Conservation (phyloP, 2,888 invertebrate species). For the Tuta absoluta region DNA sequence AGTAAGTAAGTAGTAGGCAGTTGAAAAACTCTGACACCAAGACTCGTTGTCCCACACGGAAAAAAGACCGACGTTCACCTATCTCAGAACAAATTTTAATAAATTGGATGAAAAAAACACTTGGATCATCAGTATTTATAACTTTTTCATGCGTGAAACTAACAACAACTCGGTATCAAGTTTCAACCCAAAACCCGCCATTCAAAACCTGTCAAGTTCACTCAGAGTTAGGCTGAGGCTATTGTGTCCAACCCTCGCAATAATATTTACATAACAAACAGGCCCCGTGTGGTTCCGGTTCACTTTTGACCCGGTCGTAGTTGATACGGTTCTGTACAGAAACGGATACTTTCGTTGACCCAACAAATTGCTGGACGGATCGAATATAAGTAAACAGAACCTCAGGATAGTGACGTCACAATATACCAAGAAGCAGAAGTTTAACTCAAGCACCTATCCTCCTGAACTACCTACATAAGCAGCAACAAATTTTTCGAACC, state of each 20-base stretch:
- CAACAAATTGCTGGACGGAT: constrained; percentile 1
- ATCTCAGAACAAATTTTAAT: too few relatives aligned
- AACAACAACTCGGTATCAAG: not conserved
- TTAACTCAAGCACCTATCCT: too few relatives aligned
- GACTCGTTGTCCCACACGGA: too few relatives aligned
- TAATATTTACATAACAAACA: constrained; percentile 6
- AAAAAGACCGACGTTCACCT: too few relatives aligned
- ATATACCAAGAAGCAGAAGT: too few relatives aligned
- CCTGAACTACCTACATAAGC: too few relatives aligned
- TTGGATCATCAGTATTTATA: not conserved
- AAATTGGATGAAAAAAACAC: too few relatives aligned
- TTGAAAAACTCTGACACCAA: too few relatives aligned
- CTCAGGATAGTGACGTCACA: not conserved
- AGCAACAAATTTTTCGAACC: too few relatives aligned
- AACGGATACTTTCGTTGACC: constrained; percentile 9
- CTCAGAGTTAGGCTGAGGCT: not conserved
- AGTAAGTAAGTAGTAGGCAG: too few relatives aligned
- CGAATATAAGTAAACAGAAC: not conserved
- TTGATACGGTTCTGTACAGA: not conserved
- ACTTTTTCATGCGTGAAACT: not conserved
- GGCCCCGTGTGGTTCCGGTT: not conserved
- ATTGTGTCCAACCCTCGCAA: not conserved
- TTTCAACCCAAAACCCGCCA: not conserved
- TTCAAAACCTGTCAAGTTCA: constrained; percentile 1
- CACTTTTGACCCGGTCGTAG: not conserved